Base-by-base conservation (phyloP, 2,888 invertebrate genomes). In the Amiota mariae region DNA sequence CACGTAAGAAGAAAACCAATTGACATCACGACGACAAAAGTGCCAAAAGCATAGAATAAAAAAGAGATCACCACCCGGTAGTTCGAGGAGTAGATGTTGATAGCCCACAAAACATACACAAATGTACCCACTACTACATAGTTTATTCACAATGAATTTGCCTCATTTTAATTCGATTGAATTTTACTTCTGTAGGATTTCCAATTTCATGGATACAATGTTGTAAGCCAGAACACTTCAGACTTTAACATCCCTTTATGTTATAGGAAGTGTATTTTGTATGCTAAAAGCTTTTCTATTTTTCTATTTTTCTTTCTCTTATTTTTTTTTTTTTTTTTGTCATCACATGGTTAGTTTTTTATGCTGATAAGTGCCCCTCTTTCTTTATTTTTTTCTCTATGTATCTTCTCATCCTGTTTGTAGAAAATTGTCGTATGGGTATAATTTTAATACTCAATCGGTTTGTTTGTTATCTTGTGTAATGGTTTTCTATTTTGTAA, bases 361-460 rank as follows among this genome's bases (percentile, higher is more conserved):
- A 81, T 76, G 72, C 63, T 63, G 77, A 75, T 13, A 36, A 36
- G 36, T 36, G 36, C 36, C 36, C 8, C 48, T 70, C 63, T 61
- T 54, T 71, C 18, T 49, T n/a, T n/a, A 2, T 9, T 49, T 49
- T 49, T 49, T 11, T 11, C 59, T 2, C n/a, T 18, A n/a, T 63
- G 12, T 76, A 66, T 68, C 72, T 56, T 59, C 54, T 61, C 63
- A 72, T 64, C 54, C 49, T 13, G 48, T 8, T 1, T 36, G 8
- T 71, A 72, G 75, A 71, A 72, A 75, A 74, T 74, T 75, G 81
- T 87, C 88, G 87, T 87, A 77, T 81, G 89, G 88, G 89, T 86
- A 88, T 87, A 88, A 89, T 89, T 89, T 89, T 87, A 88, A 88
- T 89, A 88, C 87, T 85, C 83, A 82, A 84, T 80, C 80, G 80